Evolutionary conservation across 2,113 vertebrate species (phyloP), one percentile per base, ranked within the genome.

Genomic region (Murina feae): DNA sequence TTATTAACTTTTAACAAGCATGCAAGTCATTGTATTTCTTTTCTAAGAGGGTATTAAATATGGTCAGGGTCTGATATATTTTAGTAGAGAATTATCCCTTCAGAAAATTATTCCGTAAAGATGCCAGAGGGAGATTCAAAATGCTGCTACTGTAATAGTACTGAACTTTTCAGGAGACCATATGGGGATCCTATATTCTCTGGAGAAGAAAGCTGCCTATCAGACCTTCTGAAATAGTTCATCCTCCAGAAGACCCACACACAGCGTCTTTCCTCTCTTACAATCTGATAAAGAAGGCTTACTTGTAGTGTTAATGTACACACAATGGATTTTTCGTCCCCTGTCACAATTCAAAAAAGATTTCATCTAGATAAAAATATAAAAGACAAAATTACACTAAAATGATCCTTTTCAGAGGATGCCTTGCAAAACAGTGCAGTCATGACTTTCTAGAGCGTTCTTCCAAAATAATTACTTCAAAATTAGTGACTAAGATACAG

Each of bases 1-100:
- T 96, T 96, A 96, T 97, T 97, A 97, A 97, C 96, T 97, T 96
- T 74, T 93, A 97, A 96, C 92, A 96, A 93, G 96, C 78, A 21
- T 5, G 1, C 47, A 86, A 94, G 75, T 83, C 90, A 80, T 42
- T 92, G 80, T 89, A 91, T 90, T 96, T 97, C 23, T 51, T 69
- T 95, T 91, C 93, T 95, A 58, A 89, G 86, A 96, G 83, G 58
- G 51, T 85, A 94, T 86, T 92, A 87, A 95, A 86, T 92, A 96
- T 53, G 63, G 25, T 94, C 42, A 47, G 96, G 79, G 95, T 97
- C 72, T 53, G 90, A 51, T 88, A 87, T 96, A 96, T 88, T 95
- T 95, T 75, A 93, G 88, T 53, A 83, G 37, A 93, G 83, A 95
- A 96, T 60, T 86, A 89, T 66, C 47, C 63, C 88, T 83, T 96